Percentiles rank a stretch among this genome's conserved stretches.
Evolutionary conservation across 2,888 invertebrate genomes (phyloP).

Genomic region (Sarcophaga subvicina): DNA sequence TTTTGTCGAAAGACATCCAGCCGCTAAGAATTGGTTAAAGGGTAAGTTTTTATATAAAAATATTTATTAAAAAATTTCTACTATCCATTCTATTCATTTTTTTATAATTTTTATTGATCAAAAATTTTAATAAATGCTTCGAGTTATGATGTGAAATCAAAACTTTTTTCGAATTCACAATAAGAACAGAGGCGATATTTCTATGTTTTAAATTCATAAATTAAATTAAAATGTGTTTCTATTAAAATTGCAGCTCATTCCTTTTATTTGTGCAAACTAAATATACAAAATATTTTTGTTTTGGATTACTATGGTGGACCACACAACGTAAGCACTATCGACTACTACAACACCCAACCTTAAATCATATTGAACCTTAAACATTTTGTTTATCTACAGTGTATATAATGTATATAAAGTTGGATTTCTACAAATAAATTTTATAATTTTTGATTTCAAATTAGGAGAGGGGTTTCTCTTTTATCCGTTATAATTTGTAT

Average conservation of each 20-base stretch:
- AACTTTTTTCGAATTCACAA: not conserved
- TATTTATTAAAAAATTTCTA: not conserved
- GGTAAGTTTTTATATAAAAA: conserved; percentile 68
- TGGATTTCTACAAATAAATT: not conserved
- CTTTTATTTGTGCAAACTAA: conserved; percentile 90
- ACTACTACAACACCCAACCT: conserved; percentile 74
- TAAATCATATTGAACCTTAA: conserved; percentile 8
- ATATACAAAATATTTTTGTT: conserved; percentile 88
- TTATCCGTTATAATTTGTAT: no score
- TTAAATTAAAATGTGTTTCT: not conserved
- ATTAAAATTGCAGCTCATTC: conserved; percentile 85
- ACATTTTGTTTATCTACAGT: not conserved
- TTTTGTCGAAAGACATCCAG: conserved; percentile 79
- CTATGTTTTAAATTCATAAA: not conserved
- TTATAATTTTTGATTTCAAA: not conserved
- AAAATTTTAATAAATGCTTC: not conserved
- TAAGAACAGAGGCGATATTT: no score
- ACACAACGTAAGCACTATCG: conserved; percentile 74
- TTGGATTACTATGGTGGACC: conserved; percentile 93
- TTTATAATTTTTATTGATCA: not conserved
- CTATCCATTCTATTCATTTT: not conserved
- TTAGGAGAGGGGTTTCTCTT: no score
- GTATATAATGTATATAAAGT: not conserved
- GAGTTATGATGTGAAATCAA: not conserved
- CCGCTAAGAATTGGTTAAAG: conserved; percentile 76